These are phyloP conservation scores for Drosophila kikkawai DNA, from an alignment of 1,140 invertebrate genomes.

Conservation along the genomic window DNA sequence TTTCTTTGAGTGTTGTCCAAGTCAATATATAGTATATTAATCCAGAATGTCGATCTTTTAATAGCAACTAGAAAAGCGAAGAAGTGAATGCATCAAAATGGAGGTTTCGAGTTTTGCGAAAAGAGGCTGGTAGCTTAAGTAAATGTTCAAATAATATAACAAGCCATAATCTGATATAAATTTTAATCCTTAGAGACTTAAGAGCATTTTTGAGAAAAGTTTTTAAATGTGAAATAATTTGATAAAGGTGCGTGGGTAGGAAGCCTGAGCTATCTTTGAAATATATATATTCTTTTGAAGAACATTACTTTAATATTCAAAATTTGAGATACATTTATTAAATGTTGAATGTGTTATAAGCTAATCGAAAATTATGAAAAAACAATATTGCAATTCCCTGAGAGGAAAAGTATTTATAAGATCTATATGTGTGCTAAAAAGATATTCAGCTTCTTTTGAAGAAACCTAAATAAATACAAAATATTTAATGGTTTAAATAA, in stretches of 20 bases:
- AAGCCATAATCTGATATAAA: slow-evolving; percentile 4
- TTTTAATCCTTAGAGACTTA: slow-evolving; percentile 11
- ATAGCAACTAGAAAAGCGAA: neutral
- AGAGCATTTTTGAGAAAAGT: slow-evolving; percentile 15
- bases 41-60: slow-evolving; percentile 15
- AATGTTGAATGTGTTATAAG: slow-evolving; percentile 35
- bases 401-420: neutral
- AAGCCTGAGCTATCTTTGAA: slow-evolving; percentile 21
- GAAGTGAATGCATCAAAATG: slow-evolving; percentile 3
- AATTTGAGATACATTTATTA: slow-evolving; percentile 23
- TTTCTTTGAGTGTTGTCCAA: slow-evolving; percentile 20
- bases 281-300: slow-evolving; percentile 36
- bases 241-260: neutral
- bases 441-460: slow-evolving; percentile 45
- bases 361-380: neutral
- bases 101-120: slow-evolving; percentile 28
- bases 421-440: slow-evolving; percentile 11
- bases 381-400: slow-evolving; percentile 10
- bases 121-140: slow-evolving; percentile 60
- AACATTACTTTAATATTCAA: slow-evolving; percentile 23
- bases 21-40: slow-evolving; percentile 21
- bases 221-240: slow-evolving; percentile 22
- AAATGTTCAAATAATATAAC: slow-evolving; percentile 16
- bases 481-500: slow-evolving; percentile 7
- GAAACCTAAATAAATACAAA: slow-evolving; percentile 26